A percentile compares a stretch with the other conserved stretches of the same genome.
These are phyloP conservation scores for Anarrhichthys ocellatus DNA, from an alignment of 2,113 vertebrate genomes.

Conservation along the genomic window DNA sequence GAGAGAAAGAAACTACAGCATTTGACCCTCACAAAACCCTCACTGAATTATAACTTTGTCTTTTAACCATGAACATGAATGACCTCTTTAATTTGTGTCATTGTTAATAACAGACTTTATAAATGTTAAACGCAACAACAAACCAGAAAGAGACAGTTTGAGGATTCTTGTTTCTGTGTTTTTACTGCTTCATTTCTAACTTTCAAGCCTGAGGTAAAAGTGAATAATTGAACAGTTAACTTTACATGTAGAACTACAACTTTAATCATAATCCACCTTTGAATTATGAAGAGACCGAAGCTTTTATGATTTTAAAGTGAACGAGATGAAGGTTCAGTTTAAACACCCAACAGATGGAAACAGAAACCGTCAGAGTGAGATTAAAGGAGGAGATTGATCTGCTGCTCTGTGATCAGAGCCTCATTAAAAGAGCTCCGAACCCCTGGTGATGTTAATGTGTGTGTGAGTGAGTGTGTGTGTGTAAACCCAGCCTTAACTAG, in stretches of 20 bases:
- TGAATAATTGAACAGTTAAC: slow-evolving; percentile 30
- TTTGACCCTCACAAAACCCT: no score
- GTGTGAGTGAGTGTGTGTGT: neutral
- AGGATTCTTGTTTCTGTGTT: neutral
- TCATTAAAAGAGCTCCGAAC: slow-evolving; percentile 1
- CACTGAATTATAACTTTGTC: neutral
- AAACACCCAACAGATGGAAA: slow-evolving; percentile 26
- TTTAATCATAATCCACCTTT: slow-evolving; percentile 20
- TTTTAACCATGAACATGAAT: neutral
- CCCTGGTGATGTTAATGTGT: neutral
- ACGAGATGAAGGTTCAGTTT: slow-evolving; percentile 7
- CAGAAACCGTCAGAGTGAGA: slow-evolving; percentile 9
- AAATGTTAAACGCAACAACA: neutral
- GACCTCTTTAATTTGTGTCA: neutral
- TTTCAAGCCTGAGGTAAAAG: slow-evolving; percentile 19
- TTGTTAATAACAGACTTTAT: neutral
- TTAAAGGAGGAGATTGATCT: slow-evolving; percentile 46
- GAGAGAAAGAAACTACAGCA: neutral
- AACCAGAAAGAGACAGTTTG: neutral
- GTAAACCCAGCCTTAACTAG: neutral
- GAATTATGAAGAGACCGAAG: slow-evolving; percentile 37
- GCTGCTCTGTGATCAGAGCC: slow-evolving; percentile 24
- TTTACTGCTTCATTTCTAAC: neutral
- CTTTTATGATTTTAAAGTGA: slow-evolving; percentile 22
- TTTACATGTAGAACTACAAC: slow-evolving; percentile 19